Base-by-base conservation (phyloP, 2,113 vertebrate genomes). In the Megaleporinus macrocephalus region DNA sequence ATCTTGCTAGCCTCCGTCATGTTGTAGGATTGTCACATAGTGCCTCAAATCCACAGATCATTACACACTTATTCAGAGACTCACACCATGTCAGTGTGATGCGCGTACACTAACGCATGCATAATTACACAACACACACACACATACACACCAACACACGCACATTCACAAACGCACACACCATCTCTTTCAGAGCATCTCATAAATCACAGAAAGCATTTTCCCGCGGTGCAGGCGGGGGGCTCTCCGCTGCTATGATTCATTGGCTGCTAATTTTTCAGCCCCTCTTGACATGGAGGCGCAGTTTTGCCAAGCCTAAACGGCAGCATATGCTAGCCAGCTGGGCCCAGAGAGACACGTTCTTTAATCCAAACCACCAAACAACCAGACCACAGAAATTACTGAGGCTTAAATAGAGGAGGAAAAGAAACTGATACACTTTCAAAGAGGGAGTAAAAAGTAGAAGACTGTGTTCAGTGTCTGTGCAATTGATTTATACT, bases 221-320 rank as follows among this genome's bases (percentile, higher is more conserved):
- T 63, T 63, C 24, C 13, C 26, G 24, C 24, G 26, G 13, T 63
- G n/a, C 61, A 63, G 61, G 69, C 65, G 44, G 22, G 5, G 11
- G 26, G 41, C 91, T 91, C 88, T 78, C 86, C 88, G 89, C 91
- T 89, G 88, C 79, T 80, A 89, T 94, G 94, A 94, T 95, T 95
- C 94, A 94, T 95, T 90, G 91, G 92, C 90, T 91, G 91, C 92
- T 93, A 94, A 94, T 94, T 94, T 92, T 92, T 94, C 91, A 93
- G 93, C 92, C 91, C 90, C 88, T 92, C 92, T 90, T 90, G 92
- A 93, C 92, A 89, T 87, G 87, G 85, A 83, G 79, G 89, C 84
- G 49, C 87, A 89, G 93, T 92, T 93, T 92, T 94, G 92, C 92
- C 93, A 91, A 91, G 91, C 89, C 91, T 93, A 93, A 94, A 92